These are phyloP conservation scores for Austrofundulus limnaeus DNA, from an alignment of 2,113 vertebrate species.

Conservation along the genomic window DNA sequence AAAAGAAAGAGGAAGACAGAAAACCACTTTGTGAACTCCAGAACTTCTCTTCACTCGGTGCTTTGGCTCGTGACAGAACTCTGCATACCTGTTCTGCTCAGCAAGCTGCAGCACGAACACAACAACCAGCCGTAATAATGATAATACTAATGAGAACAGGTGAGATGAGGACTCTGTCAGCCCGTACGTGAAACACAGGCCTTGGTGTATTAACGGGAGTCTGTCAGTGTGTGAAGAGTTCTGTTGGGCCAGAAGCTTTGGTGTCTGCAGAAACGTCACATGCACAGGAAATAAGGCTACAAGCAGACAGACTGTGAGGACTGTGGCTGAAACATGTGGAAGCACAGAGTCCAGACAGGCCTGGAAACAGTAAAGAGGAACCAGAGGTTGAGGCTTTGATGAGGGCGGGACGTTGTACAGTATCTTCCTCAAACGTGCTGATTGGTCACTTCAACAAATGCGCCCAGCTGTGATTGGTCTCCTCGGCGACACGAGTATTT, in stretches of 20 bases:
- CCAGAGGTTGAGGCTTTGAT: constrained; percentile 15
- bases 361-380: constrained; percentile 44
- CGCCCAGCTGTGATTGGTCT: constrained; percentile 32
- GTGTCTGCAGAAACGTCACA: constrained; percentile 26
- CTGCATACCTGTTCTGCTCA: constrained; percentile 1
- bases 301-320: constrained; percentile 1
- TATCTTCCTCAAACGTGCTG: constrained; percentile 2
- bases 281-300: constrained; percentile 18
- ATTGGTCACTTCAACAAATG: constrained; percentile 42
- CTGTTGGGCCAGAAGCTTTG: constrained; percentile 20
- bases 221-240: not conserved
- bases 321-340: constrained; percentile 1
- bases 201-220: not conserved
- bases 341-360: constrained; percentile 9
- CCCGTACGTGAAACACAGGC: not conserved
- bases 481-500: not conserved
- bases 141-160: not conserved
- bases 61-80: not conserved
- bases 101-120: constrained; percentile 31
- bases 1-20: not conserved
- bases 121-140: not conserved
- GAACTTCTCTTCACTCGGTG: not conserved
- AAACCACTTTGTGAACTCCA: not conserved
- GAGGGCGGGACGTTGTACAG: not conserved
- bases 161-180: not conserved